Base-by-base conservation (phyloP, 2,888 invertebrate species). In the Nomada goodeniana region DNA sequence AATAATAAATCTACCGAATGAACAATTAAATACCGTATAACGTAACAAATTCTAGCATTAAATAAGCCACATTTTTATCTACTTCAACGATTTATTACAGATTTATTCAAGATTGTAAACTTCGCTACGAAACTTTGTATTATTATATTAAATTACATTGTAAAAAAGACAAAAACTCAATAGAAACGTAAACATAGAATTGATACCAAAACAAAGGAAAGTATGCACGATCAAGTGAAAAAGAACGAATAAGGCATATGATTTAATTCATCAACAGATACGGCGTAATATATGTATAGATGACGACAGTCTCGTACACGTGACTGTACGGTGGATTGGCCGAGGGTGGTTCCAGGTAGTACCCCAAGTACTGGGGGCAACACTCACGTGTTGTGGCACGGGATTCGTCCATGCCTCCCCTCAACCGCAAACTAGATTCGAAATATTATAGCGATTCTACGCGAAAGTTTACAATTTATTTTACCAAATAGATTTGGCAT, bases 381-480 rank as follows among this genome's bases (percentile, higher is more conserved):
- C 82, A 79, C 80, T 90, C 91, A 91, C 90, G 91, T 90, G 91
- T 83, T 80, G 64, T 79, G 78, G 77, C 90, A 91, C 90, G 89
- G 73, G 90, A 53, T 65, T 50, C 67, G 20, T 52, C 55, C 59
- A 11, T 59, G 73, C 71, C 57, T 26, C 74, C 69, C 75, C 64
- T 55, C 73, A 68, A 29, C 72, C 68, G 42, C 64, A 61, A 53
- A 74, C 65, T 73, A 55, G 57, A 74, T 77, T 80, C 73, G 47
- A 65, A 55, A 57, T 53, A 69, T 75, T 64, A 23, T 44, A 15
- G 68, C 23, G 9, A 36, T 20, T 59, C 44, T 53, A 44, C 26
- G 13, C 36, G 15, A 52, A 47, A 73, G 20, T 52, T 73, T 61
- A 73, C 15, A 53, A 57, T n/a, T 26, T 67, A 55, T 70, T 23